Evolutionary conservation across 2,797 vertebrate species (phyloP).

Genomic region (Antrozous pallidus): DNA sequence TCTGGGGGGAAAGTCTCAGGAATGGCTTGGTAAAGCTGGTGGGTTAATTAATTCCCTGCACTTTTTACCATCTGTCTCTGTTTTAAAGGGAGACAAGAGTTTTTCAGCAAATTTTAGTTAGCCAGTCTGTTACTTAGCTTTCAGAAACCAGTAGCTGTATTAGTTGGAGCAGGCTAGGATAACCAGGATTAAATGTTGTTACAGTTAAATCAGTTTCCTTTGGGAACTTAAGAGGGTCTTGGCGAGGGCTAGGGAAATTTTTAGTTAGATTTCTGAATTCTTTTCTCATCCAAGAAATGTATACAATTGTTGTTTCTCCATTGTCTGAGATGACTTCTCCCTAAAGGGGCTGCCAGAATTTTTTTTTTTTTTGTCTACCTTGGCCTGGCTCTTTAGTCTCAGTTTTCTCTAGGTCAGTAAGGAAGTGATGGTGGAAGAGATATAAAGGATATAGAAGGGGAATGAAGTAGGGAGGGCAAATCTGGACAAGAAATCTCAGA

Average conservation of each 20-base stretch:
- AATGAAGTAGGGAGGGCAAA: no score
- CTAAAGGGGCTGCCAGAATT: background rate
- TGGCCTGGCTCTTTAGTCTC: no score
- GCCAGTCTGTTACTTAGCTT: background rate
- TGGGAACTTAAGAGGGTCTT: background rate
- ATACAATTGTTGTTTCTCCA: background rate
- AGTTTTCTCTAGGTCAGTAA: no score
- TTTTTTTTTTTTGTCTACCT: background rate
- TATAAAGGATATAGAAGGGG: no score
- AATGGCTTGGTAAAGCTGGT: background rate
- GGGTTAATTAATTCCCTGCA: background rate
- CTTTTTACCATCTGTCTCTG: background rate
- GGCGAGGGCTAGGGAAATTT: background rate
- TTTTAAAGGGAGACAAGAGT: background rate
- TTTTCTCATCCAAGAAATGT: background rate
- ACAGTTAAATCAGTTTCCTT: background rate
- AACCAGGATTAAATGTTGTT: background rate
- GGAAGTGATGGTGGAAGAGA: no score
- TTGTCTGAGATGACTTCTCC: background rate
- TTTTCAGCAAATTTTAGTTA: background rate
- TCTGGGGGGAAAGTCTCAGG: background rate
- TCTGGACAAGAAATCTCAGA: no score
- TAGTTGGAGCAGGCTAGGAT: background rate
- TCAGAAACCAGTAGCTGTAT: background rate
- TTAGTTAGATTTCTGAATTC: background rate